A percentile compares a stretch with the other conserved stretches of the same genome.
These are phyloP conservation scores for Drosophila nigromelanica DNA, from an alignment of 1,140 invertebrate genomes.

Conservation along the genomic window DNA sequence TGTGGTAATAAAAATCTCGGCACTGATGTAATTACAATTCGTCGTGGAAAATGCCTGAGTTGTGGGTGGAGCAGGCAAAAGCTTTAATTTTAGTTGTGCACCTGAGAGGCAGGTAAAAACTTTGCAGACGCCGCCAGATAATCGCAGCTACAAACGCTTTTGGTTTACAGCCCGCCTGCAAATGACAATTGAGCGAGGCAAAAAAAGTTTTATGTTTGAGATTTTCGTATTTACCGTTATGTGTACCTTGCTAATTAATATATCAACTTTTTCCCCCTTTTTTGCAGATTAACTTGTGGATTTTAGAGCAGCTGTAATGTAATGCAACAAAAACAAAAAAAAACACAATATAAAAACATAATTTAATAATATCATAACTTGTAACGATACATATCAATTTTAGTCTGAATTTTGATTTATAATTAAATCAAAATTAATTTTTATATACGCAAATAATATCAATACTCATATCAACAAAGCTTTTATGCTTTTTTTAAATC, in stretches of 20 bases:
- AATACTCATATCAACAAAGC: constrained; percentile 28
- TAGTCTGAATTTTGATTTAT: constrained; percentile 67
- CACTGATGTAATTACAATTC: constrained; percentile 71
- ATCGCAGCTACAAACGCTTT: constrained; percentile 16
- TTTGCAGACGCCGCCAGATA: constrained; percentile 52
- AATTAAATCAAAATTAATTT: constrained; percentile 17
- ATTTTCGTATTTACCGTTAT: constrained; percentile 10
- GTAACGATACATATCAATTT: constrained; percentile 78
- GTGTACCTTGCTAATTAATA: constrained; percentile 8
- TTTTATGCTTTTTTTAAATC: constrained; percentile 29
- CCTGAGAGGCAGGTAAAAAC: constrained; percentile 33
- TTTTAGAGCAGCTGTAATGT: constrained; percentile 1
- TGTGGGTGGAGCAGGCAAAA: constrained; percentile 22
- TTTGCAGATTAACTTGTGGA: constrained; percentile 26
- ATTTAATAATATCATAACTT: constrained; percentile 27
- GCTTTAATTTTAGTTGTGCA: constrained; percentile 44
- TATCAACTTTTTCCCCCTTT: not conserved
- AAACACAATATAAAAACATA: constrained; percentile 1
- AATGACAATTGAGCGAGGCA: constrained; percentile 18
- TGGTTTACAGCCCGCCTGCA: not conserved
- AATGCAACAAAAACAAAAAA: constrained; percentile 6
- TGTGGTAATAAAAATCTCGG: constrained; percentile 68
- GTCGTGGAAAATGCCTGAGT: constrained; percentile 49
- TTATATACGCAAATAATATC: constrained; percentile 24
- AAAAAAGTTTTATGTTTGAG: not conserved